Percentiles rank a stretch among this genome's conserved stretches.
phyloP scores from a whole-genome alignment of 2,888 invertebrate species.

The Crioceris asparagi region DNA sequence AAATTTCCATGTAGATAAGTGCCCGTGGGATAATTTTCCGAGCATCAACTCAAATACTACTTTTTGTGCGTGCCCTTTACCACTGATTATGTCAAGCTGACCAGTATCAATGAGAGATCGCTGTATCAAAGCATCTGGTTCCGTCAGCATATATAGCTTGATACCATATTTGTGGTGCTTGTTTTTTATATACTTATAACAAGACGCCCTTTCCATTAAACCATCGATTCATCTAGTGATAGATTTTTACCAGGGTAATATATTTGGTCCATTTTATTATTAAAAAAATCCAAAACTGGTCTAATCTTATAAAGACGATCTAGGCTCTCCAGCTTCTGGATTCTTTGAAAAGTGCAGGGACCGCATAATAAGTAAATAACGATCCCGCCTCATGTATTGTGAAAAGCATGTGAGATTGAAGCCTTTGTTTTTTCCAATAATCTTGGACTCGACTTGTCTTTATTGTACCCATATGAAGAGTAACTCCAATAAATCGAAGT shows the following conservation, averaged over 20 bases:
- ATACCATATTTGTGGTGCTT: no score
- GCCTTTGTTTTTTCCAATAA: conserved; percentile 4
- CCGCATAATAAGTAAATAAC: background rate
- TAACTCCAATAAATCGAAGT: conserved; percentile 6
- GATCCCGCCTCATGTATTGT: background rate
- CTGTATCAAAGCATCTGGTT: conserved; percentile 4
- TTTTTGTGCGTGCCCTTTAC: conserved; percentile 4
- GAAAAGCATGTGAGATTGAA: background rate
- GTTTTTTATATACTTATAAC: conserved; percentile 9
- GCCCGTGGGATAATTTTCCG: background rate
- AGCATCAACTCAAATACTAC: conserved; percentile 1
- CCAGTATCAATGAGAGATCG: conserved; percentile 1
- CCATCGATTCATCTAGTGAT: conserved; percentile 7
- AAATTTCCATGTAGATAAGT: conserved; percentile 2
- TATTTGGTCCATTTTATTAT: conserved; percentile 5
- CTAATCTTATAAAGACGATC: conserved; percentile 1
- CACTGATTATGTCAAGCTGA: conserved; percentile 1
- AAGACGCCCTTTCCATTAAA: conserved; percentile 4
- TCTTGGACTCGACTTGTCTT: conserved; percentile 1
- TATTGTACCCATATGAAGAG: conserved; percentile 6
- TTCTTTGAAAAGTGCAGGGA: background rate
- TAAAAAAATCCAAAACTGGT: conserved; percentile 4
- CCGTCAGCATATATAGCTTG: conserved; percentile 4
- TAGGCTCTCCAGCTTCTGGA: background rate
- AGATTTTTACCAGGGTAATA: conserved; percentile 6